Evolutionary conservation across 2,888 invertebrate species (phyloP).

Genomic region (Callosobruchus maculatus): DNA sequence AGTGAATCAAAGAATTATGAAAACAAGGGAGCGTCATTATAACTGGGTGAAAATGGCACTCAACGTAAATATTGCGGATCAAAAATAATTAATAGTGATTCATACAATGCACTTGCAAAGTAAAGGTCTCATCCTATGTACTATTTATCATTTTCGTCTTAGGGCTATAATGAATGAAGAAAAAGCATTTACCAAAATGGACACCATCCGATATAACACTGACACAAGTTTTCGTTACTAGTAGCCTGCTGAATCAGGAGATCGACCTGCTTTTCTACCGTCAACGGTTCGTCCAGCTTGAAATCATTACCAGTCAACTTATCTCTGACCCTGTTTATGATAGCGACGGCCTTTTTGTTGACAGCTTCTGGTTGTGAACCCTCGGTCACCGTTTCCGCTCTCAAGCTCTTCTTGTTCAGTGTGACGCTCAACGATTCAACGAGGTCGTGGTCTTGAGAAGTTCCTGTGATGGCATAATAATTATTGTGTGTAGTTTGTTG

Average conservation of each 20-base stretch:
- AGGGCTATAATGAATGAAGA: too few relatives aligned
- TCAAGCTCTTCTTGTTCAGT: slow-evolving; percentile 47
- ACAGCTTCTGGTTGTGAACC: slow-evolving; percentile 70
- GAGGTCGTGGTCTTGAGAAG: slow-evolving; percentile 43
- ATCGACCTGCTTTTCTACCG: slow-evolving; percentile 72
- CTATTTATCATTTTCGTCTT: too few relatives aligned
- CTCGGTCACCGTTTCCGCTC: slow-evolving; percentile 31
- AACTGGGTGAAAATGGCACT: too few relatives aligned
- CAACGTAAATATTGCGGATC: too few relatives aligned
- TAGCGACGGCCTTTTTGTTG: slow-evolving; percentile 88
- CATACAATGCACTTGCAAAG: too few relatives aligned
- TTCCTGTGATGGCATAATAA: too few relatives aligned
- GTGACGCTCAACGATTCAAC: slow-evolving; percentile 52
- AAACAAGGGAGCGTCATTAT: too few relatives aligned
- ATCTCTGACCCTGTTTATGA: slow-evolving; percentile 88
- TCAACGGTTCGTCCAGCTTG: slow-evolving; percentile 57
- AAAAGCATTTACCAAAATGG: slow-evolving; percentile 60
- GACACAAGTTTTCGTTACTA: slow-evolving; percentile 97
- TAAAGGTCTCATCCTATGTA: too few relatives aligned
- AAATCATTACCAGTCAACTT: slow-evolving; percentile 95
- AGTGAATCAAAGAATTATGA: too few relatives aligned
- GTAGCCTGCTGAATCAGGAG: slow-evolving; percentile 94
- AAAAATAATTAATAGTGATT: too few relatives aligned
- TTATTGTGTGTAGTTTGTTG: neutral
- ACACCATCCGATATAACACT: slow-evolving; percentile 99